phyloP scores from a whole-genome alignment of 2,113 vertebrate species.

The Dendrocopos noguchii region DNA sequence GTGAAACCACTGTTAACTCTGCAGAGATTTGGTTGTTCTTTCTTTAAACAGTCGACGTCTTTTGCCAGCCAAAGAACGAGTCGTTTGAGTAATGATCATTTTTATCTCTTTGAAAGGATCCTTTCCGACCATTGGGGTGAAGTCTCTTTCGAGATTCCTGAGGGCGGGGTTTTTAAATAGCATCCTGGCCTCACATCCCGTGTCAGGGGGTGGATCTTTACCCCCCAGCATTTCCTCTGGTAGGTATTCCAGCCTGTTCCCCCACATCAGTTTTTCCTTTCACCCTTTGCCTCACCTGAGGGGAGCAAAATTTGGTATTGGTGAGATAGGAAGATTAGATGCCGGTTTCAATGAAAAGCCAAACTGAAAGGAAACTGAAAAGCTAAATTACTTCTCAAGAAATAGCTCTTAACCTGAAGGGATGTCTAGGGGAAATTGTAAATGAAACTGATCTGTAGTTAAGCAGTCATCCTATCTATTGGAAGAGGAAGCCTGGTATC shows the following conservation, averaged over 20 bases:
- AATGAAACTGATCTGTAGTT: not conserved
- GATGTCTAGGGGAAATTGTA: not conserved
- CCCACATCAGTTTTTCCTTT: not conserved
- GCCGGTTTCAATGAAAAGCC: not conserved
- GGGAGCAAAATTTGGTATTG: not conserved
- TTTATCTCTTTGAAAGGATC: conserved; percentile 82
- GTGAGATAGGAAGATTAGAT: not conserved
- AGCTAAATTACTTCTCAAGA: not conserved
- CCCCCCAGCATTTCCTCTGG: conserved; percentile 81
- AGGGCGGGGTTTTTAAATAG: conserved; percentile 81
- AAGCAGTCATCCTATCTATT: not conserved
- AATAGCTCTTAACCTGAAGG: not conserved
- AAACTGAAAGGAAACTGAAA: not conserved
- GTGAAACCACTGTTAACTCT: conserved; percentile 10
- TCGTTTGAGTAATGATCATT: conserved; percentile 69
- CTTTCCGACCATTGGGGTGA: conserved; percentile 81
- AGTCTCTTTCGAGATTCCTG: conserved; percentile 82
- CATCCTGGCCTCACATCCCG: conserved; percentile 78
- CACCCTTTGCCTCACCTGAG: not conserved
- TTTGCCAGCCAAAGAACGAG: conserved; percentile 31
- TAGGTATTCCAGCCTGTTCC: conserved; percentile 72
- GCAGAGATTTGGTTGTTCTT: conserved; percentile 13
- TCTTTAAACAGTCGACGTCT: conserved; percentile 43
- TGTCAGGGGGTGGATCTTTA: conserved; percentile 77
- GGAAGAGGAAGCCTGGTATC: not conserved